Conservation (phyloP, 2,113 vertebrate species). For the Trachemys scripta region DNA sequence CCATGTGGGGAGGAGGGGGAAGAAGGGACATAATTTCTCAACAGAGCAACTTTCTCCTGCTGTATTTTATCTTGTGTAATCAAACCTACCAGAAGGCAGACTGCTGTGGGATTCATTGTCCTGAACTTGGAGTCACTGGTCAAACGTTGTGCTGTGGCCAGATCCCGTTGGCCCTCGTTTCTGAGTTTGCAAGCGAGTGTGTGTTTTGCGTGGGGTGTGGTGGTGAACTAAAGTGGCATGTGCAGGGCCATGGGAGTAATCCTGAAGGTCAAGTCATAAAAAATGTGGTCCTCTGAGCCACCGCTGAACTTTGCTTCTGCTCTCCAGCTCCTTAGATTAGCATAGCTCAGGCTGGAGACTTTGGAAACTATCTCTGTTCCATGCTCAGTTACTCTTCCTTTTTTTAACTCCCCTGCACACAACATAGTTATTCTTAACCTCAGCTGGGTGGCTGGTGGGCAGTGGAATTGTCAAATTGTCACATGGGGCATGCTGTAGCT, state of each 20-base stretch:
- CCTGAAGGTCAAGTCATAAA: constrained; percentile 48
- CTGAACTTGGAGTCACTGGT: accelerated
- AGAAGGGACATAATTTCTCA: constrained; percentile 57
- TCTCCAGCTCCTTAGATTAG: constrained; percentile 53
- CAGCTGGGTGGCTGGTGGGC: neutral
- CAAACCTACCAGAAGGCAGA: neutral
- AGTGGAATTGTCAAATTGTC: neutral
- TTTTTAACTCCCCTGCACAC: constrained; percentile 3
- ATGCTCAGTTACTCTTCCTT: constrained; percentile 12
- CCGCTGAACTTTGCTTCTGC: constrained; percentile 36
- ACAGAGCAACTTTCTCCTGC: constrained; percentile 65
- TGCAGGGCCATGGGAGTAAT: constrained; percentile 33
- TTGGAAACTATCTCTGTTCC: constrained; percentile 1
- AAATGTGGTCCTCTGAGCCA: constrained; percentile 27
- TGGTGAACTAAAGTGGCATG: constrained; percentile 39
- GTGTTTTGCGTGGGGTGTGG: neutral
- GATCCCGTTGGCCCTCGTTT: constrained; percentile 31
- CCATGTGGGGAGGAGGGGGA: constrained; percentile 54
- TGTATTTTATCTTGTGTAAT: constrained; percentile 41
- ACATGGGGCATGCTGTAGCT: too few species aligned
- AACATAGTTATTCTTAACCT: neutral
- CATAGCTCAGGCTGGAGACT: neutral
- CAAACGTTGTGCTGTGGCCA: constrained; percentile 32
- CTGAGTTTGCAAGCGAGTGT: constrained; percentile 49
- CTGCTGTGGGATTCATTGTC: neutral